Percentiles rank a stretch among this genome's conserved stretches.
phyloP scores from a whole-genome alignment of 2,888 invertebrate species.

The Leptinotarsa peninsularis region DNA sequence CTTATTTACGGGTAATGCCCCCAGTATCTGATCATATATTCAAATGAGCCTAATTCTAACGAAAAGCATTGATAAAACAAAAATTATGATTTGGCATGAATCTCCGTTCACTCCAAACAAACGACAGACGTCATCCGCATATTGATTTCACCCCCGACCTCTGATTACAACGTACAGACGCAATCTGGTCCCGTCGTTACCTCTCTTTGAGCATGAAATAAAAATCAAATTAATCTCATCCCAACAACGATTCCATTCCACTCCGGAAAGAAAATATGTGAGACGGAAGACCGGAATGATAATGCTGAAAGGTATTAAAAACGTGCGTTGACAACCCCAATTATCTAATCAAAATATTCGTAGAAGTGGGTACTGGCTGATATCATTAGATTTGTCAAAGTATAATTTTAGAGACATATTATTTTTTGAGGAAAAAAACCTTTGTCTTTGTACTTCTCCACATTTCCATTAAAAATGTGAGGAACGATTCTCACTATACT shows the following conservation, averaged over 20 bases:
- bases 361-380: too few species aligned
- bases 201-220: constrained; percentile 5
- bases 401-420: too few species aligned
- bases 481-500: too few species aligned
- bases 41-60: too few species aligned
- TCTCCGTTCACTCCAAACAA: background rate
- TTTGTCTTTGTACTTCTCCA: too few species aligned
- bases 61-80: background rate
- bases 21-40: too few species aligned
- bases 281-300: constrained; percentile 35
- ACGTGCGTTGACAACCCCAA: constrained; percentile 37
- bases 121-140: background rate
- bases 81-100: background rate
- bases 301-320: constrained; percentile 46
- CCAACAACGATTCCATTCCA: constrained; percentile 37
- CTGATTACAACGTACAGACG: constrained; percentile 3
- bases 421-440: too few species aligned
- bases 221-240: constrained; percentile 32
- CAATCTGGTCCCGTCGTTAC: background rate
- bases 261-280: constrained; percentile 32
- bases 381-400: too few species aligned
- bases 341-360: constrained; percentile 20
- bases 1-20: too few species aligned
- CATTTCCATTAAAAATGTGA: too few species aligned
- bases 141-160: background rate